Evolutionary conservation across 1,140 invertebrate genomes (phyloP).

Genomic region (Thaumetopoea pityocampa): DNA sequence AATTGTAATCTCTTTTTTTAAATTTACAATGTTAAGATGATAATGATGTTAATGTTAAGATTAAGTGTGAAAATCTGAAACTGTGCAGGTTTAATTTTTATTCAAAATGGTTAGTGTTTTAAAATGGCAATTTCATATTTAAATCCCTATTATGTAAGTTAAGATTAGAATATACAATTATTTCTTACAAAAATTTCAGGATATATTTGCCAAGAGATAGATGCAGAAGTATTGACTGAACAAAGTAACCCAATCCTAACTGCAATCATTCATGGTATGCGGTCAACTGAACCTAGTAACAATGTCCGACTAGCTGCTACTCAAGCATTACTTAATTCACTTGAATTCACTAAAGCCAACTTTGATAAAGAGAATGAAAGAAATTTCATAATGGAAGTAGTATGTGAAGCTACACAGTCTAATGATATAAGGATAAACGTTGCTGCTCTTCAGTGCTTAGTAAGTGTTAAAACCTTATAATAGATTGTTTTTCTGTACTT

Average conservation of each 20-base stretch:
- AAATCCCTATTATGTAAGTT: too few relatives aligned
- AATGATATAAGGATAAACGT: slow-evolving; percentile 93
- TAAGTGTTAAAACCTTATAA: slow-evolving; percentile 63
- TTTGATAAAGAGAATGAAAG: slow-evolving; percentile 98
- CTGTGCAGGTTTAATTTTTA: too few relatives aligned
- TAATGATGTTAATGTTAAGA: too few relatives aligned
- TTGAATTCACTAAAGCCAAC: slow-evolving; percentile 99
- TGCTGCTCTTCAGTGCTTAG: slow-evolving; percentile 97
- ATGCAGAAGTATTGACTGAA: slow-evolving; percentile 92
- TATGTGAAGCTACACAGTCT: slow-evolving; percentile 94
- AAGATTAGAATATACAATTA: too few relatives aligned
- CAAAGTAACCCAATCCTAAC: slow-evolving; percentile 98
- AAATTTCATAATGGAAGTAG: slow-evolving; percentile 99
- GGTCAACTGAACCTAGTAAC: slow-evolving; percentile 87
- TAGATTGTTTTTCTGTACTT: slow-evolving; percentile 7
- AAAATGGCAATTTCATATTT: too few relatives aligned
- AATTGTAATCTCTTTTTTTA: too few relatives aligned
- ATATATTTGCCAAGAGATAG: slow-evolving; percentile 89
- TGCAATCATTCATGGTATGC: slow-evolving; percentile 99
- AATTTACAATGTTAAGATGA: too few relatives aligned
- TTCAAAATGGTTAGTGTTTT: too few relatives aligned
- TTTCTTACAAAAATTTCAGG: slow-evolving; percentile 49
- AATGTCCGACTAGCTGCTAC: slow-evolving; percentile 96
- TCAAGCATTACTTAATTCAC: slow-evolving; percentile 96
- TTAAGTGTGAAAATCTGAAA: too few relatives aligned